Conservation (phyloP, 2,113 vertebrate species). For the Leuciscus idus region DNA sequence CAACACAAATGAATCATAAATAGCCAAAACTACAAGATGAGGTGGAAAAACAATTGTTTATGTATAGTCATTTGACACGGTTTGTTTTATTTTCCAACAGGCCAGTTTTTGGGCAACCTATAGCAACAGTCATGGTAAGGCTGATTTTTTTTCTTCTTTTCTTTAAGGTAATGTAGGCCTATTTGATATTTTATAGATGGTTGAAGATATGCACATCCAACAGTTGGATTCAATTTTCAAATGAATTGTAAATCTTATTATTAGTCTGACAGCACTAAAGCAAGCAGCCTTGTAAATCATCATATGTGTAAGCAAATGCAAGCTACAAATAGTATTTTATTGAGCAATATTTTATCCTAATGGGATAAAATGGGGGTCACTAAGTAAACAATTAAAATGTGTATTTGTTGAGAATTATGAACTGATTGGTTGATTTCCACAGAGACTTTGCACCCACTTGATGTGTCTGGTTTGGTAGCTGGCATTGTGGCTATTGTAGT, state of each 20-base stretch:
- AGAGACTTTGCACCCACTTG: constrained; percentile 52
- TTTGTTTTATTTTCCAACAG: constrained; percentile 57
- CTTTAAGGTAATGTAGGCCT: background rate
- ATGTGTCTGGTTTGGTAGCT: constrained; percentile 72
- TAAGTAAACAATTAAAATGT: background rate
- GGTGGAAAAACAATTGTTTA: background rate
- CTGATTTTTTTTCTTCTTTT: background rate
- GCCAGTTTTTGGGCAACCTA: constrained; percentile 59
- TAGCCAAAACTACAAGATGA: background rate
- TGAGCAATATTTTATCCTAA: background rate
- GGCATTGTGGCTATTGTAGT: constrained; percentile 68
- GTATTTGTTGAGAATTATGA: background rate
- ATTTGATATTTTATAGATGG: background rate
- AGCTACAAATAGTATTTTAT: background rate
- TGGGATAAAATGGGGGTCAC: background rate
- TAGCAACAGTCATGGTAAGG: constrained; percentile 63
- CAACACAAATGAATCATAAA: background rate
- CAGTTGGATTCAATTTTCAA: background rate
- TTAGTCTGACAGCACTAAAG: background rate
- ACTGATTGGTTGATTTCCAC: constrained; percentile 46
- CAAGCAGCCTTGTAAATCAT: background rate
- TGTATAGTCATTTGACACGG: background rate
- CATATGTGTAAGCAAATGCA: background rate
- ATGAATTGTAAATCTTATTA: background rate
- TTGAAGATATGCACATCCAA: background rate